phyloP scores from a whole-genome alignment of 2,888 invertebrate genomes.

The Leptinotarsa tumamoca region DNA sequence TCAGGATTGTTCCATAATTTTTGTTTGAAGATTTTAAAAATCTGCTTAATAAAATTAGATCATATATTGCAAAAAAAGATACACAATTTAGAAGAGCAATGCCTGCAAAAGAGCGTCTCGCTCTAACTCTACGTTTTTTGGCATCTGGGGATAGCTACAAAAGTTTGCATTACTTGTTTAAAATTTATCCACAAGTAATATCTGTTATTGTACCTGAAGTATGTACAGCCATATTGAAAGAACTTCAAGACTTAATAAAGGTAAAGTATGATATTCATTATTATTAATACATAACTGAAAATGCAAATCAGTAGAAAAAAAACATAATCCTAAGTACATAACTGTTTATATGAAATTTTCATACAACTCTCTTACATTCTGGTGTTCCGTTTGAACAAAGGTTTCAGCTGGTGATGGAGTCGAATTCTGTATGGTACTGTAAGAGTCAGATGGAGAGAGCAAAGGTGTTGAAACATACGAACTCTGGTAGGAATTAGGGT shows the following conservation, averaged over 20 bases:
- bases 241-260: background rate
- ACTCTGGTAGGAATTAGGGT: background rate
- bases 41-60: background rate
- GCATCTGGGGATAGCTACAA: no score
- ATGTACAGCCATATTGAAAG: background rate
- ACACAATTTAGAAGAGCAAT: background rate
- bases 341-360: conserved; percentile 1
- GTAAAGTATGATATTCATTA: background rate
- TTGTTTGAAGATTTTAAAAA: background rate
- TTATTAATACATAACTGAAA: background rate
- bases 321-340: background rate
- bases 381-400: background rate
- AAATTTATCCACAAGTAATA: conserved; percentile 19
- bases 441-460: conserved; percentile 4
- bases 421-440: background rate
- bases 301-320: background rate
- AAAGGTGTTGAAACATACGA: conserved; percentile 11
- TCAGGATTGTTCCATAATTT: background rate
- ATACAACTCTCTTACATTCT: background rate
- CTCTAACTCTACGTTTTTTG: background rate
- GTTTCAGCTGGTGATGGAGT: conserved; percentile 8
- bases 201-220: background rate
- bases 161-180: conserved; percentile 12
- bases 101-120: background rate
- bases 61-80: background rate